Evolutionary conservation across 2,888 invertebrate species (phyloP), one percentile per base, ranked within the genome.

Genomic region (Villa cingulata): DNA sequence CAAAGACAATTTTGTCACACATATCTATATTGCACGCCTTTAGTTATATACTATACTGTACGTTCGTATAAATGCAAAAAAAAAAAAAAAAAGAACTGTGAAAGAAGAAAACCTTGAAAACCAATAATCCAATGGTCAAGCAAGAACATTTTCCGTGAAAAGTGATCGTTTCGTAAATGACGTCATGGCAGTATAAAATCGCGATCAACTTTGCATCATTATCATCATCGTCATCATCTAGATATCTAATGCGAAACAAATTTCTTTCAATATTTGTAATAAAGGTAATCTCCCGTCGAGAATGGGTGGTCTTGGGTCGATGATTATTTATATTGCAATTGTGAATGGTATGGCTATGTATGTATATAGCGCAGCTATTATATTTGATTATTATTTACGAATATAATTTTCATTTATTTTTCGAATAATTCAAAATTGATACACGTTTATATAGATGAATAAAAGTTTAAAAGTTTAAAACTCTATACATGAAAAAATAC

Each of bases 261-360:
- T 44, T 48, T 44, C 44, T 48, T 44, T 44, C 43, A 44, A 45
- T 45, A 46, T n/a, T n/a, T n/a, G n/a, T n/a, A n/a, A n/a, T n/a
- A 23, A 23, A 23, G 4, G 4, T 44, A 41, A 41, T 44, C 42
- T 20, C 40, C 49, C 37, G 43, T 43, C 44, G 49, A 46, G 46
- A 49, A 50, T 50, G 49, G 49, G 49, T 50, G 49, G 49, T 50
- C 49, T 44, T 29, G 15, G 20, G 20, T n/a, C 16, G 34, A 19
- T 3, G 29, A 32, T 32, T 32, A 32, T 32, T 12, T 32, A 12
- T 7, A 23, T 7, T 23, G n/a, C 23, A 23, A 23, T 7, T 32
- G 29, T 14, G 12, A 32, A 12, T 32, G 37, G 19, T 41, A 36
- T 36, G 41, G 41, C 41, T 41, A 27, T 32, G 18, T 40, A 40